These are phyloP conservation scores for Mirounga angustirostris DNA, from an alignment of 2,113 vertebrate genomes.

Conservation along the genomic window DNA sequence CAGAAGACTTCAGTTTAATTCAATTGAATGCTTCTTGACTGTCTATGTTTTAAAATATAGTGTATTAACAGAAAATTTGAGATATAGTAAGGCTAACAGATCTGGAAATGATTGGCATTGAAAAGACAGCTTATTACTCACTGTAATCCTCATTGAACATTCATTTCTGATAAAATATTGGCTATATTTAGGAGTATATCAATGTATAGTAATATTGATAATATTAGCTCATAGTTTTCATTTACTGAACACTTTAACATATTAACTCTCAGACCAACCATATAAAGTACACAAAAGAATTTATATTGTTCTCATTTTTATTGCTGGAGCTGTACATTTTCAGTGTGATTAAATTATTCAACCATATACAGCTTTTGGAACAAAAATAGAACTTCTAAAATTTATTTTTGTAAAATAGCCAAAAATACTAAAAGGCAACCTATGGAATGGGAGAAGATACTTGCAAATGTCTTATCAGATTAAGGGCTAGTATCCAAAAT, in stretches of 20 bases:
- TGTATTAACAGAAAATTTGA: background rate
- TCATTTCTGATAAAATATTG: background rate
- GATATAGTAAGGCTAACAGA: background rate
- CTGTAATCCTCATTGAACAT: background rate
- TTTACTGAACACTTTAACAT: too few relatives aligned
- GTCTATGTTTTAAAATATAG: background rate
- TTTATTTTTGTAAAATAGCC: background rate
- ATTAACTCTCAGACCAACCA: background rate
- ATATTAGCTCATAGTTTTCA: background rate
- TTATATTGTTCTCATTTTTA: slow-evolving; percentile 8
- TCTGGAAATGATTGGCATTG: background rate
- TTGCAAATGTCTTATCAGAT: too few relatives aligned
- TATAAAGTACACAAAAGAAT: background rate
- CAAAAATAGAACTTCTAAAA: background rate
- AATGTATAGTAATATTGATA: background rate
- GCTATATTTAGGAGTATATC: background rate
- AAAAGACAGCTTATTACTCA: background rate
- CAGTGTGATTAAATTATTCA: background rate
- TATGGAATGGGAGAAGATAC: too few relatives aligned
- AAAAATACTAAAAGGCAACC: too few relatives aligned
- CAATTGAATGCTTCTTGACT: background rate
- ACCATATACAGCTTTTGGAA: background rate
- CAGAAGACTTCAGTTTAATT: background rate
- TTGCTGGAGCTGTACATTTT: background rate
- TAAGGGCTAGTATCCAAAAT: too few relatives aligned